Conservation (phyloP, 2,113 vertebrate genomes). For the Mystacornis crossleyi region DNA sequence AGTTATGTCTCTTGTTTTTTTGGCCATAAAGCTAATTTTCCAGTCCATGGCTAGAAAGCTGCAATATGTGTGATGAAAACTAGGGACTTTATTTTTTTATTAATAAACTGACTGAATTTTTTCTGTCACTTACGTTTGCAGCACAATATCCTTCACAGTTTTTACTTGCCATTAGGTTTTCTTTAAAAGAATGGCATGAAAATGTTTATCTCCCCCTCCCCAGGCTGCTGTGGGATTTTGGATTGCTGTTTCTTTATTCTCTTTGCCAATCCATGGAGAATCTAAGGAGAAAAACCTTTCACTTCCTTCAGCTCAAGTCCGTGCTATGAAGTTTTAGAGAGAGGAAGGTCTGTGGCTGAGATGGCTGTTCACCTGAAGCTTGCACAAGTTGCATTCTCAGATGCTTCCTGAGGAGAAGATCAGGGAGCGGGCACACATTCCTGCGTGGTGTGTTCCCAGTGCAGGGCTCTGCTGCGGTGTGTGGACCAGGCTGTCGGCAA, state of each 20-base stretch:
- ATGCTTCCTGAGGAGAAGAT: not conserved
- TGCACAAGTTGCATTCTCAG: not conserved
- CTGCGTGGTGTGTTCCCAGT: fast-evolving
- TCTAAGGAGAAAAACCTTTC: not conserved
- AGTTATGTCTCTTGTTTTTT: not conserved
- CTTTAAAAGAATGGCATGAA: not conserved
- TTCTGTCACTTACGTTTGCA: not conserved
- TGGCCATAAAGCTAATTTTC: not conserved
- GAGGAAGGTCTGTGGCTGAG: not conserved
- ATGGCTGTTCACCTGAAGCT: not conserved
- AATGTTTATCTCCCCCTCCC: not conserved
- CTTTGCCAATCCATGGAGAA: not conserved
- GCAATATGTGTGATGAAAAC: not conserved
- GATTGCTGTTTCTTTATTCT: not conserved
- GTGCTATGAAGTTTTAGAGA: not conserved
- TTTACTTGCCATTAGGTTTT: not conserved
- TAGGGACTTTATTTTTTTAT: not conserved
- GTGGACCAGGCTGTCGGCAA: not conserved
- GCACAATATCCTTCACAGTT: not conserved
- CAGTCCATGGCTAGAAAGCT: not conserved
- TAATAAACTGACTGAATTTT: not conserved
- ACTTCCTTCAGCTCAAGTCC: not conserved
- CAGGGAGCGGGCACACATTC: fast-evolving
- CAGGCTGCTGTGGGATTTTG: not conserved
- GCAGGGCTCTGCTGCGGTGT: fast-evolving